phyloP scores from a whole-genome alignment of 1,140 invertebrate genomes.

The Diploscapter pachys region DNA sequence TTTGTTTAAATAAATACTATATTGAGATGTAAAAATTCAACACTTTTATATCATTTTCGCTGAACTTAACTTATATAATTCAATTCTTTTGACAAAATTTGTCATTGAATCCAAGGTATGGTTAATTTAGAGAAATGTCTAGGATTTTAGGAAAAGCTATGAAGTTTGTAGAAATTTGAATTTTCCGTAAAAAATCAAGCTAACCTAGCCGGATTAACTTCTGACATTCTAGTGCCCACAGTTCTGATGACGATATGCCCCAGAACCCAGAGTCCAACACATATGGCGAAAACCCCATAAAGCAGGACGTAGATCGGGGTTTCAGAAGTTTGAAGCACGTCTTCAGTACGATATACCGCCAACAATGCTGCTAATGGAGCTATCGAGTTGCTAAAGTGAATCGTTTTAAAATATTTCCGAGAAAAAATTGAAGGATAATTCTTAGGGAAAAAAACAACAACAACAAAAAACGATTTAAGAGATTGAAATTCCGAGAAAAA shows the following conservation, averaged over 20 bases:
- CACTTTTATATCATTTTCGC: too few relatives aligned
- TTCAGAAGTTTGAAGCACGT: constrained; percentile 33
- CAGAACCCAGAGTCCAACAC: constrained; percentile 90
- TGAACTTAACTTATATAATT: too few relatives aligned
- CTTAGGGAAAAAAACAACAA: neutral
- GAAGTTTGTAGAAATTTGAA: too few relatives aligned
- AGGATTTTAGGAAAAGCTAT: too few relatives aligned
- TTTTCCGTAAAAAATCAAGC: neutral
- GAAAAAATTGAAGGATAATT: too few relatives aligned
- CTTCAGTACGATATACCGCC: constrained; percentile 31
- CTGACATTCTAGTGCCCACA: constrained; percentile 47
- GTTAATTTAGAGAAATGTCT: too few relatives aligned
- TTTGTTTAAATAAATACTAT: too few relatives aligned
- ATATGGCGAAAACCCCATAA: constrained; percentile 90
- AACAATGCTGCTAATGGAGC: constrained; percentile 43
- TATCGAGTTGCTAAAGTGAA: constrained; percentile 44
- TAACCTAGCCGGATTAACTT: constrained; percentile 42
- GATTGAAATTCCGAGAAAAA: neutral
- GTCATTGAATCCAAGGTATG: too few relatives aligned
- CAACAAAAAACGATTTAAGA: neutral
- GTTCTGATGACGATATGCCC: constrained; percentile 59
- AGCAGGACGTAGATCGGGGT: constrained; percentile 65
- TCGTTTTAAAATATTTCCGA: neutral
- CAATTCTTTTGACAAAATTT: too few relatives aligned
- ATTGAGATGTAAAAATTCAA: too few relatives aligned